Base-by-base conservation (phyloP, 2,113 vertebrate genomes). In the Piliocolobus tephrosceles region DNA sequence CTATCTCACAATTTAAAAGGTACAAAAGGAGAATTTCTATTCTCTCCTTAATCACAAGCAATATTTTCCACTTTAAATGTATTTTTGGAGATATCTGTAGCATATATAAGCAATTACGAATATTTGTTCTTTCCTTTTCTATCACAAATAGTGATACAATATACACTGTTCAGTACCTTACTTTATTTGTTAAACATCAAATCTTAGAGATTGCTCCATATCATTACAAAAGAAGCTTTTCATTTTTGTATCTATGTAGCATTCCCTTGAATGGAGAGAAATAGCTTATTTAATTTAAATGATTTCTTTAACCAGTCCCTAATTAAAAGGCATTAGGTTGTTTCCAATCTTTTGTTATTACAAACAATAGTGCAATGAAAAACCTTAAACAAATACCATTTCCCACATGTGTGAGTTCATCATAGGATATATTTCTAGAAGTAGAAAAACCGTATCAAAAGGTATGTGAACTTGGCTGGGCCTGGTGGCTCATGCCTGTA, bases 201-300 rank as follows among this genome's bases (percentile, higher is more conserved):
- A 64, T 80, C 73, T 75, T 79, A 82, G 47, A 75, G 75, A 91
- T 32, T 35, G 30, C 38, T 45, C 11, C 20, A 30, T 68, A 18
- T 81, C 22, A 17, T 86, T n/a, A 55, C 25, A n/a, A 66, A 90
- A 87, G 52, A 8, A 72, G 8, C 4, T 85, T 85, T 90, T 68
- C 70, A 38, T 90, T 88, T 92, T 86, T 70, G n/a, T 86, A 66
- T 82, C 76, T 55, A 73, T 95, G 30, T 91, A 25, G 14, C 45
- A 92, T 90, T 96, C 52, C 66, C 66, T 70, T 72, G 76, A 64
- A 88, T 76, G n/a, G 57, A 75, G 66, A 64, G 47, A 95, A 90
- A 58, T 96, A 16, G 88, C 86, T 89, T 91, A 84, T 72, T 80
- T 73, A 86, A 82, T 35, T 91, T 94, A 87, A 95, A 94, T 94